phyloP scores from a whole-genome alignment of 2,113 vertebrate genomes.

The Thermophis baileyi region DNA sequence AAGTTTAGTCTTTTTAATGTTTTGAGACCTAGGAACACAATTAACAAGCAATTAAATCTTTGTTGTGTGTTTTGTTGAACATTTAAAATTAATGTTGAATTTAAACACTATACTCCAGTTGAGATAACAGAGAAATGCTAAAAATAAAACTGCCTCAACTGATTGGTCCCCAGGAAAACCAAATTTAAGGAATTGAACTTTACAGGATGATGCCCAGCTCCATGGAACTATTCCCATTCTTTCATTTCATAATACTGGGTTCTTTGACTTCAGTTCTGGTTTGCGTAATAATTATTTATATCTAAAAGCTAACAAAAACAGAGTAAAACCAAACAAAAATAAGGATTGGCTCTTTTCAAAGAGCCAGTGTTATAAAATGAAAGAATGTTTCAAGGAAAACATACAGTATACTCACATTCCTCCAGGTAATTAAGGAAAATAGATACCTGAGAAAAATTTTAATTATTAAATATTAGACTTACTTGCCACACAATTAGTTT shows the following conservation, averaged over 20 bases:
- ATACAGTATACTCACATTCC: conserved; percentile 28
- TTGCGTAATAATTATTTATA: not conserved
- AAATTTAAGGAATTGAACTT: not conserved
- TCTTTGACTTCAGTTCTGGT: not conserved
- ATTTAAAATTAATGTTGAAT: not conserved
- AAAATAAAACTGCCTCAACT: not conserved
- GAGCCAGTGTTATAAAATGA: not conserved
- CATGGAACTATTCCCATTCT: not conserved
- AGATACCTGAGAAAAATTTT: conserved; percentile 48
- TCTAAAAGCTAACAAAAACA: conserved; percentile 12
- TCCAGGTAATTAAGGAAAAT: conserved; percentile 51
- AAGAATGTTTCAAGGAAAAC: conserved; percentile 27
- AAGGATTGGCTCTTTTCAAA: conserved; percentile 23
- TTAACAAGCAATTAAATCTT: not conserved
- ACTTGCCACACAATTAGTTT: not conserved
- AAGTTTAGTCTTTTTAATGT: not conserved
- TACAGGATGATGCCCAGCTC: not conserved
- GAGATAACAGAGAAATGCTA: not conserved
- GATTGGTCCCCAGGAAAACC: not conserved
- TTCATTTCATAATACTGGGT: not conserved
- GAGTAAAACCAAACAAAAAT: conserved; percentile 42
- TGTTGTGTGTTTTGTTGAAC: not conserved
- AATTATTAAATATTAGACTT: not conserved
- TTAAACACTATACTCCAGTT: not conserved
- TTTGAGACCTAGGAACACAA: not conserved